These are phyloP conservation scores for Amblyornis subalaris DNA, from an alignment of 2,113 vertebrate species.

Conservation along the genomic window DNA sequence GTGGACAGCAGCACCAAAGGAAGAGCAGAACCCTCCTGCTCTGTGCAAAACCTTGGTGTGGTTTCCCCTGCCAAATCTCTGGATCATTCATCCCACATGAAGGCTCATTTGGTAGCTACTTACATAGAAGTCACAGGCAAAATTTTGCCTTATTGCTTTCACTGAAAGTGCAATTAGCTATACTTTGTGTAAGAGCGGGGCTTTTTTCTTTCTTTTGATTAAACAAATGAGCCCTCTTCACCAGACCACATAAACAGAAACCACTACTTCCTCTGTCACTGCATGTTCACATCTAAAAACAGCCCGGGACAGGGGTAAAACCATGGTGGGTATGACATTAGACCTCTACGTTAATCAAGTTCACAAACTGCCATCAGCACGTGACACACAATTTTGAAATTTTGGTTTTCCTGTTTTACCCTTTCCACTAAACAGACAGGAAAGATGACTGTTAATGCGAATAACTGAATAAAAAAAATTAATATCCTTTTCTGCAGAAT, in stretches of 20 bases:
- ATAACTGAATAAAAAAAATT: neutral
- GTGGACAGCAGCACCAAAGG: fast-evolving
- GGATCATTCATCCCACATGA: fast-evolving
- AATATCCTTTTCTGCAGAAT: neutral
- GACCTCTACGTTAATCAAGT: neutral
- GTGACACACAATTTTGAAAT: neutral
- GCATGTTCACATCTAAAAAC: neutral
- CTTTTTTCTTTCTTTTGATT: neutral
- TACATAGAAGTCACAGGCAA: too few relatives aligned
- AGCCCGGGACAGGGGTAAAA: neutral
- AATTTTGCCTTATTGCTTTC: neutral
- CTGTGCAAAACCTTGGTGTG: neutral
- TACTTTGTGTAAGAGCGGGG: neutral
- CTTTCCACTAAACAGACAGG: neutral
- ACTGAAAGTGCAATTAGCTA: neutral
- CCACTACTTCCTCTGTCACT: neutral
- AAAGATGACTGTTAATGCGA: neutral
- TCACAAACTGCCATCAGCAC: neutral
- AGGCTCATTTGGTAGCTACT: neutral
- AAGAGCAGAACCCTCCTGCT: neutral
- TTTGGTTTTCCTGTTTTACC: constrained; percentile 10
- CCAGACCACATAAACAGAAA: neutral
- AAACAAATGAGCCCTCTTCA: neutral
- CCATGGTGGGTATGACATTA: neutral
- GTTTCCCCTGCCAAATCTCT: neutral